Evolutionary conservation across 2,888 invertebrate species (phyloP), one percentile per base, ranked within the genome.

Genomic region (Thecophora atra): DNA sequence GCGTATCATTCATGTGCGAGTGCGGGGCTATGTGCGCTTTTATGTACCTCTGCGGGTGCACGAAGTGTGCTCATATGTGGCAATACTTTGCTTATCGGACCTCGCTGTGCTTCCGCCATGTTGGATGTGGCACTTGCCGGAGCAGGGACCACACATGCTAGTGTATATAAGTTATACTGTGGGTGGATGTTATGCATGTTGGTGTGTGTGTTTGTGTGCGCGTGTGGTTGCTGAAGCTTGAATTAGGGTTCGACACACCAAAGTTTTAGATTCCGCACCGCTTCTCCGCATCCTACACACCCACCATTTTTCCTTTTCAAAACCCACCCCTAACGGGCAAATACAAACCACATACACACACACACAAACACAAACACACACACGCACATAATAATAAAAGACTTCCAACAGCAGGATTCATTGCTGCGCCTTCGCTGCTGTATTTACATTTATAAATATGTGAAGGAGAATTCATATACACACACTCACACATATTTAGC

Each of bases 21-120:
- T 56, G 56, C 37, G 11, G 11, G 37, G 6, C 37, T 37, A 37
- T 37, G 37, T 37, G 11, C 37, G 11, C 6, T 11, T 37, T 37
- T 37, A 37, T 37, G 1, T n/a, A n/a, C n/a, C n/a, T n/a, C n/a
- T 2, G 2, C 11, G 11, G 37, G 37, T 37, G 11, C 37, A 37
- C 37, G 37, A 37, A 37, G 37, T 37, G 11, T 37, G n/a, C 19
- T 56, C 67, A 30, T 51, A 54, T 52, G 52, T 52, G 54, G 52
- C 67, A 30, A 67, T 30, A 67, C 30, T 67, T 67, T 37, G n/a
- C 67, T 67, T 67, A 67, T 67, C 67, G 67, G 54, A 26, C 67
- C 54, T 30, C 11, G 42, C 52, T 54, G 30, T 30, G 37, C 52
- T 42, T 21, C 47, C 24, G 51, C 47, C 65, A 65, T 51, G 21